A percentile compares a stretch with the other conserved stretches of the same genome.
Evolutionary conservation across 2,113 vertebrate species (phyloP).

Genomic region (Promerops cafer): DNA sequence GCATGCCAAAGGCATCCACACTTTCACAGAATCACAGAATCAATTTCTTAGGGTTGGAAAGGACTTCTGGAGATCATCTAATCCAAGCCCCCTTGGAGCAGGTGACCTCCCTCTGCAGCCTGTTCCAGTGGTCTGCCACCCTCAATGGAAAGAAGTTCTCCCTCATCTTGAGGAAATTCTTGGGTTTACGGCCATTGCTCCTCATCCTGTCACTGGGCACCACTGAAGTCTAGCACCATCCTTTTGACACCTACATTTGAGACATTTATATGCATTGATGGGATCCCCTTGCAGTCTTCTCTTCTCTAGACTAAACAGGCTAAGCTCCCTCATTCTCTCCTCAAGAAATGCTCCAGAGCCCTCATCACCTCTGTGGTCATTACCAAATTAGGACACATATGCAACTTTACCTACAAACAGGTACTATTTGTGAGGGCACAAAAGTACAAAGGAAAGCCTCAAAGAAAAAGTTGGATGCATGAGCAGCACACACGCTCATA

Average conservation of each 20-base stretch:
- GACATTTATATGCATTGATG: background rate
- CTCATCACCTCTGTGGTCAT: background rate
- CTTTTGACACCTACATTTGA: background rate
- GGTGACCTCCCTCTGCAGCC: fast-evolving
- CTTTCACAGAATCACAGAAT: background rate
- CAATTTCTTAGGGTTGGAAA: background rate
- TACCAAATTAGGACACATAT: background rate
- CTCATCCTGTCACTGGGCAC: background rate
- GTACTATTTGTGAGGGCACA: background rate
- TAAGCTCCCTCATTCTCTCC: background rate
- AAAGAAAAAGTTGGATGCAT: background rate
- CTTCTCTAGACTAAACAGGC: background rate
- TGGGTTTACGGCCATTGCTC: background rate
- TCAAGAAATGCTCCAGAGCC: background rate
- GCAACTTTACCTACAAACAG: background rate
- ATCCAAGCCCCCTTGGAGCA: background rate
- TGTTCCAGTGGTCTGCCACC: background rate
- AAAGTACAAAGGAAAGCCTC: background rate
- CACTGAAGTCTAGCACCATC: background rate
- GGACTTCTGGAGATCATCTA: background rate
- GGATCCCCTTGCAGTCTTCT: background rate
- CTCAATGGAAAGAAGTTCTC: background rate
- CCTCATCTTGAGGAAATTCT: background rate
- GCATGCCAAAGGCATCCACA: background rate
- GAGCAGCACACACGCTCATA: fast-evolving